A percentile compares a stretch with the other conserved stretches of the same genome.
Evolutionary conservation across 2,888 invertebrate genomes (phyloP).

Genomic region (Colletes collaris): DNA sequence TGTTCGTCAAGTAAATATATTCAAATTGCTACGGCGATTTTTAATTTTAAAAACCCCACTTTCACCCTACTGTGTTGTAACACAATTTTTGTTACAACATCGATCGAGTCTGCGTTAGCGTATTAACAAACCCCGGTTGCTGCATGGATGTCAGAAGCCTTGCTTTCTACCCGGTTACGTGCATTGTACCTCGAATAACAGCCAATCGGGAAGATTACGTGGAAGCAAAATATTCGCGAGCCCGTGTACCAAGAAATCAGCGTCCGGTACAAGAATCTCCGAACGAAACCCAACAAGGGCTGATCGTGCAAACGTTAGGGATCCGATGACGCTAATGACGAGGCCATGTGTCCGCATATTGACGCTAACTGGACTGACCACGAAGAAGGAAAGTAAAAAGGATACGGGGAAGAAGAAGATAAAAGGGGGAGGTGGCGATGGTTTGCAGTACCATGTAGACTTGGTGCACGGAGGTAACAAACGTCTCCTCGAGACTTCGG

Average conservation of each 20-base stretch:
- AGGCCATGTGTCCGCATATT: constrained; percentile 76
- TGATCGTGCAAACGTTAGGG: constrained; percentile 70
- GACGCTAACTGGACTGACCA: constrained; percentile 75
- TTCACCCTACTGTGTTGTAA: no score
- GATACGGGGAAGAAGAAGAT: constrained; percentile 32
- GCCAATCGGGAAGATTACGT: constrained; percentile 4
- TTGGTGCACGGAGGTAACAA: constrained; percentile 69
- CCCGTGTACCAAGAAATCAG: constrained; percentile 47
- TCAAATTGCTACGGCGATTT: no score
- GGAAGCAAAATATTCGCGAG: constrained; percentile 26
- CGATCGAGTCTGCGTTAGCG: no score
- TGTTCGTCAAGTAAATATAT: no score
- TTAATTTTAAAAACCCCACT: no score
- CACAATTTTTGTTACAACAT: no score
- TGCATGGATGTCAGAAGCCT: no score
- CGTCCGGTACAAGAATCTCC: constrained; percentile 43
- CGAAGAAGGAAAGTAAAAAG: constrained; percentile 57
- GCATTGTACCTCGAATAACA: neutral
- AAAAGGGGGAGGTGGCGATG: constrained; percentile 61
- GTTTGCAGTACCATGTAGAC: constrained; percentile 54
- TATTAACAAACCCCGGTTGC: no score
- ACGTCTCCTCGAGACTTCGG: constrained; percentile 71
- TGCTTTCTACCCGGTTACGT: no score
- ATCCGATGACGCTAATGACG: constrained; percentile 79
- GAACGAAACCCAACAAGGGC: constrained; percentile 51